Base-by-base conservation (phyloP, 2,113 vertebrate species). In the Bufo gargarizans region DNA sequence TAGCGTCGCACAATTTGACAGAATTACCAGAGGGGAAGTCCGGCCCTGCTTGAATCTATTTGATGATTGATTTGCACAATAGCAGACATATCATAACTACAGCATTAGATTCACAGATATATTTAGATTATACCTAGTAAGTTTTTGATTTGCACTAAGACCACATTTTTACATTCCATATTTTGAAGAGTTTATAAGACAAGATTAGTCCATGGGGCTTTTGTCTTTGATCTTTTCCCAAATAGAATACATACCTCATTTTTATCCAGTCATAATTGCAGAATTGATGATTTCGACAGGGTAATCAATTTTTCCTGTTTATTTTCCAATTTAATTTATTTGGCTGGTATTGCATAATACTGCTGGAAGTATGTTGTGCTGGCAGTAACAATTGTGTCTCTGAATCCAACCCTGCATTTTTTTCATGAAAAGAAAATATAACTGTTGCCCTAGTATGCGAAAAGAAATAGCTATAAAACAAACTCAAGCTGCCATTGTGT, bases 391-490 rank as follows among this genome's bases (percentile, higher is more conserved):
- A 72, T 49, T 74, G 71, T 74, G 71, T 49, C 33, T 74, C 71
- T 19, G 45, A 74, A 19, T 47, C 71, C 71, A 74, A 74, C 71
- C 45, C 16, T 47, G 71, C 71, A 74, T 45, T 74, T 74, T 49
- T 72, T 72, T 45, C 69, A 72, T 72, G 69, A 45, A 74, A 47
- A 16, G 16, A 74, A 74, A 74, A 49, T 47, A 74, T 47, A 74
- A 49, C 45, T 74, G 47, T 74, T 47, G 13, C 43, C 43, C 43
- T 74, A 74, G 71, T 74, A 74, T 74, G 43, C 49, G 71, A 74
- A 74, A 74, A 74, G 47, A 74, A 74, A 74, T 74, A 74, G 71
- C 71, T 74, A 74, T 47, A 47, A 17, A 74, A 74, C 13, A 47
- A 74, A 49, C 72, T 76, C 45, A 3, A 76, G 33, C 47, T 50